Evolutionary conservation across 2,113 vertebrate genomes (phyloP).

Genomic region (Parus major): DNA sequence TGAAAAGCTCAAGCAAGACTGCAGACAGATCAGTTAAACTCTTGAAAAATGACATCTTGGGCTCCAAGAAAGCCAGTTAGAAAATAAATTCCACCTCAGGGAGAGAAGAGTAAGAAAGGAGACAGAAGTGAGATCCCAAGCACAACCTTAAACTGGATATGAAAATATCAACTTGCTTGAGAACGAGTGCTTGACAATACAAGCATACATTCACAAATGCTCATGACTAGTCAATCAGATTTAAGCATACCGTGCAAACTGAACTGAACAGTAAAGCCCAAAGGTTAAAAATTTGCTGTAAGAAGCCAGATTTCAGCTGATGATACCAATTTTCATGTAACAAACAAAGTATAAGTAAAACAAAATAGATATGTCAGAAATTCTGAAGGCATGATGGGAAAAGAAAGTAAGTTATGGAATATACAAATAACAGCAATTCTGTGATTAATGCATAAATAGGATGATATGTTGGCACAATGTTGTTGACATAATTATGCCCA

Average conservation of each 20-base stretch:
- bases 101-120: background rate
- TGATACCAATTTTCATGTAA: background rate
- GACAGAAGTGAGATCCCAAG: background rate
- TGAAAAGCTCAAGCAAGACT: background rate
- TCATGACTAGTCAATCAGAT: background rate
- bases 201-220: background rate
- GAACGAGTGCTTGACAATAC: background rate
- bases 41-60: background rate
- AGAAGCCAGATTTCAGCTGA: background rate
- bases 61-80: background rate
- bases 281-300: background rate
- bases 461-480: background rate
- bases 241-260: background rate
- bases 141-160: background rate
- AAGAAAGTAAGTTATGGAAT: background rate
- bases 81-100: background rate
- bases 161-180: background rate
- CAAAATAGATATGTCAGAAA: background rate
- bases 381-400: background rate
- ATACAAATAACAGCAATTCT: background rate
- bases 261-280: background rate
- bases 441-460: background rate
- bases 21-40: background rate
- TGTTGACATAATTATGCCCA: background rate
- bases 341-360: background rate